Percentiles rank a stretch among this genome's conserved stretches.
phyloP scores from a whole-genome alignment of 2,797 vertebrate species.

The Mormyrops boulengeri region DNA sequence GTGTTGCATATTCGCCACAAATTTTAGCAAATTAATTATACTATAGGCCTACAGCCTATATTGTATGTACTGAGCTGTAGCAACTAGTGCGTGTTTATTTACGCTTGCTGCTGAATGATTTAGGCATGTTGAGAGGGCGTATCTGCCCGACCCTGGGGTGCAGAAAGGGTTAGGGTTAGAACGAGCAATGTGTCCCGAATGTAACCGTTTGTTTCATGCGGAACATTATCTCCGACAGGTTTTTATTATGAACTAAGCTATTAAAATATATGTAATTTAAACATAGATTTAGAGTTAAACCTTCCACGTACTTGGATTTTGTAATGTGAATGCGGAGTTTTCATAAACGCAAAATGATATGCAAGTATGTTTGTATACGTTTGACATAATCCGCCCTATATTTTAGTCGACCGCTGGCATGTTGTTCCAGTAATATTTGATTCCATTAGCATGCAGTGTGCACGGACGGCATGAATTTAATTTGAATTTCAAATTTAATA shows the following conservation, averaged over 20 bases:
- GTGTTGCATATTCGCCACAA: background rate
- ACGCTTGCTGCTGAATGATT: slow-evolving; percentile 65
- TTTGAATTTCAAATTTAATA: slow-evolving; percentile 99
- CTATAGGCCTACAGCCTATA: background rate
- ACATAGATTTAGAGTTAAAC: background rate
- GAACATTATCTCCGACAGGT: slow-evolving; percentile 9
- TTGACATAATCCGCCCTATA: background rate
- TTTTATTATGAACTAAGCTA: background rate
- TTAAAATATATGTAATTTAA: background rate
- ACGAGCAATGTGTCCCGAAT: slow-evolving; percentile 43
- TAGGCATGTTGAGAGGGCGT: slow-evolving; percentile 79
- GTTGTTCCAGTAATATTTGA: slow-evolving; percentile 67
- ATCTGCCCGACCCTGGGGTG: slow-evolving; percentile 68
- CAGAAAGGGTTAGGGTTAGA: slow-evolving; percentile 67
- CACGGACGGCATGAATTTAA: slow-evolving; percentile 93
- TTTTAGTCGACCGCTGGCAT: slow-evolving; percentile 62
- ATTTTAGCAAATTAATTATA: background rate
- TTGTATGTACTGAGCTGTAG: background rate
- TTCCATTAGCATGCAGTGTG: slow-evolving; percentile 87
- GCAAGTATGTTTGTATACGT: background rate
- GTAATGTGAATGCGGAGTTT: background rate
- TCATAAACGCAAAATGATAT: background rate
- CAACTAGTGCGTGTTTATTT: slow-evolving; percentile 54
- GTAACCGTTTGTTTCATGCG: slow-evolving; percentile 17
- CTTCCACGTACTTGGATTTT: background rate